phyloP scores from a whole-genome alignment of 2,113 vertebrate genomes.

The Leiothrix lutea region DNA sequence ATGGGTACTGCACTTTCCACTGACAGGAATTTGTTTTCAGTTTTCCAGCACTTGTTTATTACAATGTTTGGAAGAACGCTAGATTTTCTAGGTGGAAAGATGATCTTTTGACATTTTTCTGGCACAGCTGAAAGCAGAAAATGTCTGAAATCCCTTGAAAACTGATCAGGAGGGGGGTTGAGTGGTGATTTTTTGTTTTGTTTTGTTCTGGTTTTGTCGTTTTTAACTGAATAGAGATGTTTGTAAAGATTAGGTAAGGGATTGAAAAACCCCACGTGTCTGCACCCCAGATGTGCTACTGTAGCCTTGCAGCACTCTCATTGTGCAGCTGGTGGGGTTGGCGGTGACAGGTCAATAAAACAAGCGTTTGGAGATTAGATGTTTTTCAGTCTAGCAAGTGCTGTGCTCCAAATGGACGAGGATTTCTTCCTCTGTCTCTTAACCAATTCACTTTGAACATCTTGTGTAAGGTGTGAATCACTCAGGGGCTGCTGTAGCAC shows the following conservation, averaged over 20 bases:
- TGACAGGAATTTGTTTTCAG: background rate
- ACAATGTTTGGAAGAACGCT: background rate
- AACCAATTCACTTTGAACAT: background rate
- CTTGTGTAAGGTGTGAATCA: background rate
- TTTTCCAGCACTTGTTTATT: background rate
- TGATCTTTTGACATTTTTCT: background rate
- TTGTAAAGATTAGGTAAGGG: background rate
- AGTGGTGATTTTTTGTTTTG: background rate
- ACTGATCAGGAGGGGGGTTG: background rate
- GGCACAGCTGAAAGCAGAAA: background rate
- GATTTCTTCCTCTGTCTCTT: background rate
- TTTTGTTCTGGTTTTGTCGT: background rate
- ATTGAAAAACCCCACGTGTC: background rate
- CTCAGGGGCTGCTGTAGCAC: background rate
- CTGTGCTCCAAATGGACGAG: background rate
- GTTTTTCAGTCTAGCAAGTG: background rate
- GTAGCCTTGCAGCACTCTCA: background rate
- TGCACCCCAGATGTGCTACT: background rate
- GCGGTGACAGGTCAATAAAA: background rate
- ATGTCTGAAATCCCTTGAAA: background rate
- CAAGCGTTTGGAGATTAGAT: rapidly evolving
- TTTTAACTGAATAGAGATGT: background rate
- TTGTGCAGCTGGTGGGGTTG: background rate
- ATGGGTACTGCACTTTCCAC: background rate
- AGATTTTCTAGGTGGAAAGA: background rate